Percentiles rank a stretch among this genome's conserved stretches.
These are phyloP conservation scores for Pterobdella sp. DNA, from an alignment of 2,888 invertebrate genomes.

Conservation along the genomic window DNA sequence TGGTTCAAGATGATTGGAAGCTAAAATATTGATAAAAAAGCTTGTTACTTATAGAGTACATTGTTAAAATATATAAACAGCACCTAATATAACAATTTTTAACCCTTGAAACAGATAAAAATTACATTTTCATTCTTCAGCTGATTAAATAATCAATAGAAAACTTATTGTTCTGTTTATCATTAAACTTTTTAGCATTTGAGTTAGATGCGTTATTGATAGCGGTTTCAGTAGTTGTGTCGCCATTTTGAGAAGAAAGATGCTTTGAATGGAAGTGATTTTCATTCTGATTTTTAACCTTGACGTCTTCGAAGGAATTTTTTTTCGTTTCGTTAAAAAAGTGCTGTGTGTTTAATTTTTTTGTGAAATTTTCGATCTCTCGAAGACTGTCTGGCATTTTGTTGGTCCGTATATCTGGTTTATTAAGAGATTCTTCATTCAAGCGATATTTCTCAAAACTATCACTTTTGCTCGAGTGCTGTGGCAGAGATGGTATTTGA, in stretches of 20 bases:
- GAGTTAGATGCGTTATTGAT: too few species aligned
- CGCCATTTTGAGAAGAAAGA: too few species aligned
- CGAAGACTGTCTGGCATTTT: background rate
- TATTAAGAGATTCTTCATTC: background rate
- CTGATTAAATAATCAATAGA: conserved; percentile 4
- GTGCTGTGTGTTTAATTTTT: background rate
- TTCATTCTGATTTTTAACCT: too few species aligned
- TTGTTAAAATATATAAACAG: background rate
- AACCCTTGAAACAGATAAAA: background rate
- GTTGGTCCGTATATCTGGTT: background rate
- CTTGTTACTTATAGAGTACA: too few species aligned
- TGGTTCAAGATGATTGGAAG: too few species aligned
- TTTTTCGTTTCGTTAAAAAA: too few species aligned
- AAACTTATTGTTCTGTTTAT: conserved; percentile 1
- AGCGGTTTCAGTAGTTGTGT: too few species aligned
- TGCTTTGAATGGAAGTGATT: too few species aligned
- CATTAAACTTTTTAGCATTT: background rate
- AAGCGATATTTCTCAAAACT: background rate
- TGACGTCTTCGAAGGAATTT: too few species aligned
- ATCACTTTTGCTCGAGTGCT: background rate
- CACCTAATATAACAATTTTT: background rate
- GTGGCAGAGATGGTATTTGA: background rate
- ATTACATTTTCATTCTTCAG: background rate
- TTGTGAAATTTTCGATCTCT: background rate
- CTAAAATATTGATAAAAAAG: too few species aligned